Conservation (phyloP, 2,113 vertebrate species). For the Dasyprocta punctata region DNA sequence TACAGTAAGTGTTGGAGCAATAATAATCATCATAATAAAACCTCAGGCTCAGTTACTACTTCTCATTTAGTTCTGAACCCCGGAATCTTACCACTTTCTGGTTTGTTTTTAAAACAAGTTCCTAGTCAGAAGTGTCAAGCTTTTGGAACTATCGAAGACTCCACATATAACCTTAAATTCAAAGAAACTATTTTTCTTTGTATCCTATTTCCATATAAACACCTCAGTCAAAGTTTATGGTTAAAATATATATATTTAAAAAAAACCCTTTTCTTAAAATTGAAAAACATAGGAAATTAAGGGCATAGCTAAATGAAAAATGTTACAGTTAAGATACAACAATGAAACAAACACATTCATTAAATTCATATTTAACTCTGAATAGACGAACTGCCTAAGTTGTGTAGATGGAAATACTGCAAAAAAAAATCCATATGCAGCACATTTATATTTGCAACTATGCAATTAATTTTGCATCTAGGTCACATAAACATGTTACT, state of each 20-base stretch:
- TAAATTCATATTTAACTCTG: not conserved
- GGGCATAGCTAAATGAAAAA: not conserved
- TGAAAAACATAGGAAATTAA: conserved; percentile 21
- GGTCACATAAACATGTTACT: not conserved
- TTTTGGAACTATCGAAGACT: not conserved
- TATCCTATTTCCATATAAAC: not conserved
- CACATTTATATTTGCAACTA: not conserved
- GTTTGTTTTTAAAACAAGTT: not conserved
- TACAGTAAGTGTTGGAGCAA: not conserved
- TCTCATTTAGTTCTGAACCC: not conserved
- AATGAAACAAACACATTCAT: not conserved
- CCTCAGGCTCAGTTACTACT: not conserved
- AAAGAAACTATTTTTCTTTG: not conserved
- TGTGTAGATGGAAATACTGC: not conserved
- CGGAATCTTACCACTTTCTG: not conserved
- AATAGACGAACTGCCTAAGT: not conserved
- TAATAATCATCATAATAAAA: not conserved
- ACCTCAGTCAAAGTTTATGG: not conserved
- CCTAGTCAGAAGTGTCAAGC: not conserved
- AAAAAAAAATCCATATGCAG: not conserved
- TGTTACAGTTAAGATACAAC: not conserved
- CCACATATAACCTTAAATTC: not conserved
- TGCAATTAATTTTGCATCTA: not conserved
- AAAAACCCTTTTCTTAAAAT: not conserved
- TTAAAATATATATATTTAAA: not conserved